Evolutionary conservation across 2,797 vertebrate genomes (phyloP), one percentile per base, ranked within the genome.

Genomic region (Ataeniobius toweri): DNA sequence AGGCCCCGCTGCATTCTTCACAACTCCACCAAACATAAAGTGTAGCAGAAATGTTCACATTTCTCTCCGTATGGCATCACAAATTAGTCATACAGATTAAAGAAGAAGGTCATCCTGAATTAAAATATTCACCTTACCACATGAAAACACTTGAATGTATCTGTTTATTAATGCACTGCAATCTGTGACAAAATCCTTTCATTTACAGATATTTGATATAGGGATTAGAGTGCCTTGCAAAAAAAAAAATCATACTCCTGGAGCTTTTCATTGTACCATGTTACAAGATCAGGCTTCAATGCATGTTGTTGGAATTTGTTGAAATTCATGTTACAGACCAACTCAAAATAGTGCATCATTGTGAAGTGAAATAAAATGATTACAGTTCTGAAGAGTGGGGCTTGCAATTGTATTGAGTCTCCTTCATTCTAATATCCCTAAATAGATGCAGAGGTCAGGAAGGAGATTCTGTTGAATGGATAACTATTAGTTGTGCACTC

Each of bases 1-100:
- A 84, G 88, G 87, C 88, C 89, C 48, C 16, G 0, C 80, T 78
- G 83, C 86, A 89, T 92, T 93, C 91, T 89, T 89, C 85, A 80
- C 73, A 73, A 48, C 75, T 84, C 73, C 76, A 76, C 75, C 63
- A 61, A 89, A 80, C 80, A 82, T 73, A 85, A 83, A 84, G 78
- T 79, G 78, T 22, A 83, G 74, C 5, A 26, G 81, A 90, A 88
- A 91, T 83, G 77, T 84, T 86, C 82, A 84, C 77, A 82, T 83
- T 84, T 85, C 80, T 84, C 75, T 69, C n/a, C 67, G 44, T 77
- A 71, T 69, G 71, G 75, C 77, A 73, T 67, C 65, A 63, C 68
- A 88, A 89, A 91, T 86, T 80, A 87, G 79, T 79, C 80, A 86
- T 73, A 84, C 48, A 73, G 81, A 83, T 81, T 44, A 70, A 77